Base-by-base conservation (phyloP, 1,140 invertebrate species). In the Drosophila albomicans region DNA sequence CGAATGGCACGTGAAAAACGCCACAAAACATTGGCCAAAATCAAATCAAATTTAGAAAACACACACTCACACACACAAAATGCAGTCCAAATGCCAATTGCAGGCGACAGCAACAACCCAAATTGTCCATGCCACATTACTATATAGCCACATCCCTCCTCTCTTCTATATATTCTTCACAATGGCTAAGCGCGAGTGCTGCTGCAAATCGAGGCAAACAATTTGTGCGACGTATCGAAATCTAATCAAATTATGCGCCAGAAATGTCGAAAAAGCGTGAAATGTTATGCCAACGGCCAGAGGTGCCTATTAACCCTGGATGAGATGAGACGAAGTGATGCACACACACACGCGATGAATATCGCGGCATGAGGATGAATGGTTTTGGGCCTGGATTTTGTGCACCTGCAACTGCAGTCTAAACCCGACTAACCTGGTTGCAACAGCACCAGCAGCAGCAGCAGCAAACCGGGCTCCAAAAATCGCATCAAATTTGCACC, bases 181-280 rank as follows among this genome's bases (percentile, higher is more conserved):
- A 25, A 25, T 25, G 20, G 20, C 3, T 25, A 25, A 25, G 20
- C 20, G 30, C 28, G 30, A 58, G 56, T 32, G 51, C 51, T 25
- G 1, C 30, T 20, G 1, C 32, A 57, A 72, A 71, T 69, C 61
- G 65, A 78, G 61, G 79, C 79, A 87, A 87, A 87, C 84, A 87
- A 87, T 87, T 87, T 88, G 77, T 59, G 62, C 70, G 80, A 71
- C 68, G 84, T 74, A 78, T 82, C 81, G 66, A 81, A 88, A 88
- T 89, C 85, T 88, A 88, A 88, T 88, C 84, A 88, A 89, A 88
- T 88, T 88, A 88, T 88, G 85, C 85, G 85, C 69, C 85, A 84
- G 85, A 84, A 88, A 89, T 89, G 85, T 89, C 80, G 87, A 88
- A 88, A 88, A 88, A 88, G 78, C 85, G 84, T 88, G 82, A 88